Evolutionary conservation across 2,888 invertebrate species (phyloP).

Genomic region (Parnassius glacialis): DNA sequence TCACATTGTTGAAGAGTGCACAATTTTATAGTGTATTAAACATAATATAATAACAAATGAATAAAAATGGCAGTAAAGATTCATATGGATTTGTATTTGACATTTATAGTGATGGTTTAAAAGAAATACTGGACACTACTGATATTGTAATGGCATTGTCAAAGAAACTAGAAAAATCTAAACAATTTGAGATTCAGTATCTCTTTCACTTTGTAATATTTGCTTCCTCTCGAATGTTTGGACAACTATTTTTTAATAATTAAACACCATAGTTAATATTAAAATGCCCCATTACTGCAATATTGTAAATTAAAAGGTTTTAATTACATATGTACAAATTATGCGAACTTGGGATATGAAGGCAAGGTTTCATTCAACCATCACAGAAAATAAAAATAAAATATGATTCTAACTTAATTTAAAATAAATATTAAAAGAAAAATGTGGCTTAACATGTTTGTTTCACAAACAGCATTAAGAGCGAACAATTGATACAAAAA

Average conservation of each 20-base stretch:
- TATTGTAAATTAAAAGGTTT: constrained; percentile 53
- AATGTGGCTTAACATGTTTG: neutral
- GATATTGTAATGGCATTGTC: constrained; percentile 3
- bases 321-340: constrained; percentile 77
- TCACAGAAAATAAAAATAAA: constrained; percentile 43
- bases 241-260: constrained; percentile 8
- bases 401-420: neutral
- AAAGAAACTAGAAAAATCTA: constrained; percentile 6
- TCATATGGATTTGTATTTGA: no score
- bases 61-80: no score
- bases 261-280: constrained; percentile 13
- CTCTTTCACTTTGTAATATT: neutral
- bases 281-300: constrained; percentile 38
- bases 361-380: constrained; percentile 59
- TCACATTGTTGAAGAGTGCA: constrained; percentile 6
- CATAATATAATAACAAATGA: no score
- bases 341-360: constrained; percentile 64
- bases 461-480: constrained; percentile 20
- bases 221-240: constrained; percentile 4
- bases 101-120: no score
- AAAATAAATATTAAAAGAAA: constrained; percentile 3
- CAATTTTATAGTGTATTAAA: neutral
- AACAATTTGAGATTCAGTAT: constrained; percentile 21
- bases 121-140: neutral
- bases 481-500: constrained; percentile 6